Percentiles rank a stretch among this genome's conserved stretches.
Evolutionary conservation across 2,113 vertebrate species (phyloP).

Genomic region (Indicator indicator): DNA sequence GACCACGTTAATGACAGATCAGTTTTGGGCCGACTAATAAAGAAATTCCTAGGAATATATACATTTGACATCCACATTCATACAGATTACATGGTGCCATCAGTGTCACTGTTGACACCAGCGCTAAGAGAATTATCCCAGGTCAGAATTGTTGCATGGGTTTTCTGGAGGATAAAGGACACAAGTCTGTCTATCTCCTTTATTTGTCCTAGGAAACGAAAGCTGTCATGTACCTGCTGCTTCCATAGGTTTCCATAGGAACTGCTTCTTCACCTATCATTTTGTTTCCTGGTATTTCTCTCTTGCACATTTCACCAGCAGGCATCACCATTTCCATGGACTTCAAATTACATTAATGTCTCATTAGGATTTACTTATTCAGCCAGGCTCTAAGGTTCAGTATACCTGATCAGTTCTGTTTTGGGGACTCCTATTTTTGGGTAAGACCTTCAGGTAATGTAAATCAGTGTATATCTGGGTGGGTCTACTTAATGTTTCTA

Average conservation of each 20-base stretch:
- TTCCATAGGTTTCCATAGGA: slow-evolving; percentile 35
- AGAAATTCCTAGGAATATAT: slow-evolving; percentile 25
- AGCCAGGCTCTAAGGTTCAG: background rate
- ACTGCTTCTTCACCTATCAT: background rate
- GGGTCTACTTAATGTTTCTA: background rate
- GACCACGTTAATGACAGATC: slow-evolving; percentile 51
- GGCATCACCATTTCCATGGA: background rate
- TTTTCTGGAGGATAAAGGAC: background rate
- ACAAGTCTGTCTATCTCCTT: background rate
- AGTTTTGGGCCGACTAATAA: slow-evolving; percentile 69
- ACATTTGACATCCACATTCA: slow-evolving; percentile 33
- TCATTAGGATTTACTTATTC: background rate
- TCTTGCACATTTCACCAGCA: background rate
- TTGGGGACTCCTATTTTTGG: background rate
- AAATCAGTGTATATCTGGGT: background rate
- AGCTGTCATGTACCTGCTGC: background rate
- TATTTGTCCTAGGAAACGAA: background rate
- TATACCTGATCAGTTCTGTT: background rate
- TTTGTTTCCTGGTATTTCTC: background rate
- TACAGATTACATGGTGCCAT: background rate
- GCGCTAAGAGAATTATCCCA: slow-evolving; percentile 1
- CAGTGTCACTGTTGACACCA: background rate
- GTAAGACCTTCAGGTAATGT: background rate
- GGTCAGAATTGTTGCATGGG: background rate
- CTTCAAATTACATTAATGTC: background rate